phyloP scores from a whole-genome alignment of 2,888 invertebrate species.

The Cephalotes varians region DNA sequence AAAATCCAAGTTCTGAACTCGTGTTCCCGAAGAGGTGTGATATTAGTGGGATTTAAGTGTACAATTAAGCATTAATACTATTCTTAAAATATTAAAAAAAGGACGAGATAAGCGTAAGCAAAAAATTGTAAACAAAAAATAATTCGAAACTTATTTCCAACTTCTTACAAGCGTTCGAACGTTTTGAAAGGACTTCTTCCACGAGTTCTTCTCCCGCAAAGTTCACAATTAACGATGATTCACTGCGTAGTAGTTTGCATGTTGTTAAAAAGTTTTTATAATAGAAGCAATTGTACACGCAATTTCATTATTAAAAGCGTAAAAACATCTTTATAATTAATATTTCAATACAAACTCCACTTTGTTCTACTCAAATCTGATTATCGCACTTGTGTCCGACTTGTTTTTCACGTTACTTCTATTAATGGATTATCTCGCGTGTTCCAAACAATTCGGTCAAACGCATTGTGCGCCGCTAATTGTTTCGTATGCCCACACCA shows the following conservation, averaged over 20 bases:
- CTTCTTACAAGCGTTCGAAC: background rate
- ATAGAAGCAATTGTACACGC: background rate
- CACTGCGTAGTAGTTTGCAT: background rate
- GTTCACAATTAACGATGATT: background rate
- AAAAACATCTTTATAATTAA: background rate
- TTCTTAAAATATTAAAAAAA: background rate
- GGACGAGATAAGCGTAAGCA: background rate
- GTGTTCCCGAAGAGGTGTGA: background rate
- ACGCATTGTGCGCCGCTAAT: slow-evolving; percentile 56
- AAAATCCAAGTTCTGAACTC: background rate
- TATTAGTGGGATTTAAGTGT: background rate
- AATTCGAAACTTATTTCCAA: background rate
- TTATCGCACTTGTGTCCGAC: background rate
- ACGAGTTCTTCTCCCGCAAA: background rate
- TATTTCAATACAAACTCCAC: background rate
- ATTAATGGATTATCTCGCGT: slow-evolving; percentile 30
- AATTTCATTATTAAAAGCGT: background rate
- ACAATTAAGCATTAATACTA: background rate
- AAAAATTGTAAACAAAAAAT: background rate
- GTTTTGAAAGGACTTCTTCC: background rate
- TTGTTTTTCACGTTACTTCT: slow-evolving; percentile 16
- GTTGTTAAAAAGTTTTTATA: background rate
- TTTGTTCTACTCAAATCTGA: slow-evolving; percentile 6
- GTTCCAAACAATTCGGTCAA: slow-evolving; percentile 34
- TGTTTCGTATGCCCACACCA: slow-evolving; percentile 47